Evolutionary conservation across 2,797 vertebrate species (phyloP).

Genomic region (Hephaestus fuliginosus): DNA sequence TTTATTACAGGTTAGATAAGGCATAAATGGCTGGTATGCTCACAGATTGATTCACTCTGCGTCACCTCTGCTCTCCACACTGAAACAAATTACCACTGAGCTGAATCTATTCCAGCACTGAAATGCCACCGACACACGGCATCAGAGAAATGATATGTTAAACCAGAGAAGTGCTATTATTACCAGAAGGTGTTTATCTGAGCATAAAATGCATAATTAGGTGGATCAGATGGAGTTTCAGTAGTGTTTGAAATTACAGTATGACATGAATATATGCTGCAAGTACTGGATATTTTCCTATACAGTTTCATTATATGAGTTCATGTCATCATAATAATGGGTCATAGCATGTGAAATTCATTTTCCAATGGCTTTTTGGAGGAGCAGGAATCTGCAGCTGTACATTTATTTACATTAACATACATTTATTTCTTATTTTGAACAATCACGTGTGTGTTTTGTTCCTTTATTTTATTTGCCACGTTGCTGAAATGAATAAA

Average conservation of each 20-base stretch:
- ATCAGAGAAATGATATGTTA: constrained; percentile 32
- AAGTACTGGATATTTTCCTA: not conserved
- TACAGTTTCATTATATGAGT: not conserved
- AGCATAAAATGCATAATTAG: constrained; percentile 3
- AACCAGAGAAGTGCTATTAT: constrained; percentile 7
- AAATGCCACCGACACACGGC: constrained; percentile 1
- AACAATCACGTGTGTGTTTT: too few species aligned
- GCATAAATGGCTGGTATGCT: constrained; percentile 19
- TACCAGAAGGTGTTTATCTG: not conserved
- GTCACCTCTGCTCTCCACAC: constrained; percentile 29
- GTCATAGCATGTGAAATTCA: too few species aligned
- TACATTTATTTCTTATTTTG: too few species aligned
- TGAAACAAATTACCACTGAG: constrained; percentile 35
- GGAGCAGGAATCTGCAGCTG: too few species aligned
- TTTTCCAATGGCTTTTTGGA: too few species aligned
- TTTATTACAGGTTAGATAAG: constrained; percentile 43
- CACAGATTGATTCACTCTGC: constrained; percentile 22
- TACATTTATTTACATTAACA: too few species aligned
- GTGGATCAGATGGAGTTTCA: not conserved
- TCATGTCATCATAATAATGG: too few species aligned
- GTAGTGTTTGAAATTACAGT: not conserved
- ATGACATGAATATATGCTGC: not conserved
- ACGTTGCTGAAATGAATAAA: not conserved
- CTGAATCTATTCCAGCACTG: constrained; percentile 10
- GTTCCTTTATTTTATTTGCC: not conserved